Evolutionary conservation across 2,113 vertebrate species (phyloP).

Genomic region (Neoarius graeffei): DNA sequence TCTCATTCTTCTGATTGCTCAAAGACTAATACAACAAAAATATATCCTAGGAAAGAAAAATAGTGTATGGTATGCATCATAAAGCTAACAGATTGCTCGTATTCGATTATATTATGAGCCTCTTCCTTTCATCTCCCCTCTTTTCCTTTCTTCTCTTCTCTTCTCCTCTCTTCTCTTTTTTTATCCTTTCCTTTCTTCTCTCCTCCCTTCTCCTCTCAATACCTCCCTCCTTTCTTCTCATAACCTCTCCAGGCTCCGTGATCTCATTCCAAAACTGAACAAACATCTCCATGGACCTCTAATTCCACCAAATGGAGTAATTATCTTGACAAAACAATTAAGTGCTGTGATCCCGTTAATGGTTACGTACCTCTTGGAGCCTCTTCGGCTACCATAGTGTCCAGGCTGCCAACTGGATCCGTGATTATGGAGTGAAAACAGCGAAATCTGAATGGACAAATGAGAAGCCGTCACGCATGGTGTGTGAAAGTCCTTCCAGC

Average conservation of each 20-base stretch:
- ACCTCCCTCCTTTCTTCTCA: neutral
- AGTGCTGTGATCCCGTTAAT: neutral
- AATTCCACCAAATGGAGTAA: neutral
- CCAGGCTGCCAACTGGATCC: conserved; percentile 34
- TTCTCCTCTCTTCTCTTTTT: neutral
- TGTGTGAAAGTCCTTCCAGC: conserved; percentile 28
- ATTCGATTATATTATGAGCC: neutral
- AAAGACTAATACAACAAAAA: neutral
- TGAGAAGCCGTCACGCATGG: neutral
- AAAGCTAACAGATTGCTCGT: neutral
- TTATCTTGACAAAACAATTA: neutral
- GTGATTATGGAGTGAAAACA: conserved; percentile 16
- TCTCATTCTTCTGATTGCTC: neutral
- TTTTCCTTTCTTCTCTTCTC: neutral
- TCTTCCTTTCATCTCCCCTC: neutral
- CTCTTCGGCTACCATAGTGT: conserved; percentile 55
- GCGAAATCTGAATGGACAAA: conserved; percentile 5
- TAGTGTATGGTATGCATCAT: neutral
- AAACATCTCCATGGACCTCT: neutral
- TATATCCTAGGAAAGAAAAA: neutral
- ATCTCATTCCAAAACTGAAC: neutral
- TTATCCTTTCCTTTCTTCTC: neutral
- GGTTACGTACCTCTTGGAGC: conserved; percentile 71
- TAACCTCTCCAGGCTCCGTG: neutral
- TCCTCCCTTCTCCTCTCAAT: neutral